These are phyloP conservation scores for Helostoma temminkii DNA, from an alignment of 2,797 vertebrate species.

Conservation along the genomic window DNA sequence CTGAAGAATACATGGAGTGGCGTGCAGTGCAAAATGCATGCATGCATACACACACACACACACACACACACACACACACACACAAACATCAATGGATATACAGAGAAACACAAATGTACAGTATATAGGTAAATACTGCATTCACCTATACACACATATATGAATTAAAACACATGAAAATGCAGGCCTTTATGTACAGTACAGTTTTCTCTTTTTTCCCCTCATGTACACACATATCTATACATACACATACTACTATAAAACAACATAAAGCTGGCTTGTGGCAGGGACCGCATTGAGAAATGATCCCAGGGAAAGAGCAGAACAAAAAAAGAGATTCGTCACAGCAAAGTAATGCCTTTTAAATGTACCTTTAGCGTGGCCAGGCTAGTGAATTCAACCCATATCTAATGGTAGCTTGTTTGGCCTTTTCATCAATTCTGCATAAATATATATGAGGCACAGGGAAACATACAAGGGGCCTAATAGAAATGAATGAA, in stretches of 20 bases:
- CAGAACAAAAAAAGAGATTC: constrained; percentile 80
- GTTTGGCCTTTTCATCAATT: constrained; percentile 89
- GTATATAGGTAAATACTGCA: constrained; percentile 51
- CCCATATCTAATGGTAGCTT: constrained; percentile 86
- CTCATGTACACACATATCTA: constrained; percentile 28
- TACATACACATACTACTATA: constrained; percentile 50
- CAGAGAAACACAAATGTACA: constrained; percentile 4
- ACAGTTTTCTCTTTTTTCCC: constrained; percentile 28
- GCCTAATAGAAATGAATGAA: constrained; percentile 99
- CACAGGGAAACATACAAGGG: constrained; percentile 91
- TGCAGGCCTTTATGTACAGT: constrained; percentile 14
- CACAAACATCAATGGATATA: constrained; percentile 17
- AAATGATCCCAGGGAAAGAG: constrained; percentile 75
- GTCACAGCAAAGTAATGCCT: constrained; percentile 82
- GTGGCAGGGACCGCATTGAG: constrained; percentile 69
- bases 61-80: constrained; percentile 25
- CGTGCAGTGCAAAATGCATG: constrained; percentile 52
- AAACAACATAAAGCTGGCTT: constrained; percentile 70
- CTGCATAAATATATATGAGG: constrained; percentile 88
- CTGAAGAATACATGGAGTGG: constrained; percentile 82
- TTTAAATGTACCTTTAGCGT: constrained; percentile 86
- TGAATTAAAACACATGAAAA: constrained; percentile 7
- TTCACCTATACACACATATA: background rate
- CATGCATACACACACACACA: constrained; percentile 29
- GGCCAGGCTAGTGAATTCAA: constrained; percentile 81